These are phyloP conservation scores for Serranochromis macrocephalus DNA, from an alignment of 2,113 vertebrate species.

Conservation along the genomic window DNA sequence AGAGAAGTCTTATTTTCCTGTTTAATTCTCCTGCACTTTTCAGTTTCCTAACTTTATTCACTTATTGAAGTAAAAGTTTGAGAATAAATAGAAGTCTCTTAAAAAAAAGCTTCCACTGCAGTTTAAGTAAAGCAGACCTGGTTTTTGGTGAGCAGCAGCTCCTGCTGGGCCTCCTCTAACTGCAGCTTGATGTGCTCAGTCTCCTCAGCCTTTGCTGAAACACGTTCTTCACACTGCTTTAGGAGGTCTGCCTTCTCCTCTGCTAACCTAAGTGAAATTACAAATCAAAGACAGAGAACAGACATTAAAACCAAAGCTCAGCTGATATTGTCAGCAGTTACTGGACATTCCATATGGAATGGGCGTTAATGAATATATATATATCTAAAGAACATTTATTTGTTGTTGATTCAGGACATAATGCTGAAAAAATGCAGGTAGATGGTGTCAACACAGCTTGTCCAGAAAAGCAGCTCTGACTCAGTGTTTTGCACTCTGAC, in stretches of 20 bases:
- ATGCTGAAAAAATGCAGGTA: not conserved
- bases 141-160: slow-evolving; percentile 47
- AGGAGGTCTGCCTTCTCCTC: slow-evolving; percentile 48
- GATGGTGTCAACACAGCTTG: not conserved
- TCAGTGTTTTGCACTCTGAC: not conserved
- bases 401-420: not conserved
- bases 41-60: not conserved
- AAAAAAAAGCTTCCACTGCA: not conserved
- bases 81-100: not conserved
- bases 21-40: not conserved
- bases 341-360: not conserved
- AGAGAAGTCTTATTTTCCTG: not conserved
- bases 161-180: slow-evolving; percentile 41
- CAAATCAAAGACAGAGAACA: not conserved
- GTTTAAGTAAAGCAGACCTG: slow-evolving; percentile 23
- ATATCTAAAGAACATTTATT: not conserved
- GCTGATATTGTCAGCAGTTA: not conserved
- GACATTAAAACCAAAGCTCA: not conserved
- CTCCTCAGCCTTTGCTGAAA: slow-evolving; percentile 50
- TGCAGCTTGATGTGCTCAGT: slow-evolving; percentile 26
- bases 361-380: not conserved
- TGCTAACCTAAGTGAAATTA: slow-evolving; percentile 5
- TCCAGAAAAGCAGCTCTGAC: not conserved
- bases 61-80: not conserved
- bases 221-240: slow-evolving; percentile 49